Evolutionary conservation across 2,888 invertebrate species (phyloP).

Genomic region (Lydus trimaculatus): DNA sequence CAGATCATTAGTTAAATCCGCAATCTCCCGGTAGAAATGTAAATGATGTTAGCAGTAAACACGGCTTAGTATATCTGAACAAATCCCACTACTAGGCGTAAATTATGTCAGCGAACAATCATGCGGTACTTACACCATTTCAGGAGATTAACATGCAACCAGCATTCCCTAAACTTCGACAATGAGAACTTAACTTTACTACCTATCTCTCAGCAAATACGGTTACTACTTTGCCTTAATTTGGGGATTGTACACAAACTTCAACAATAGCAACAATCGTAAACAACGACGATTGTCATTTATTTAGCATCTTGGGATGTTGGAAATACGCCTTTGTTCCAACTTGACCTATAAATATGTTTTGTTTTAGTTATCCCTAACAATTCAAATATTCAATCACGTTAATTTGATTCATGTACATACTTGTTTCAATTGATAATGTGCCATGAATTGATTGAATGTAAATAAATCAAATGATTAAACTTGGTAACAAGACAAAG

Average conservation of each 20-base stretch:
- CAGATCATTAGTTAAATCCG: constrained; percentile 48
- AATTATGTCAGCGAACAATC: constrained; percentile 61
- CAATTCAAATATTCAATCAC: constrained; percentile 8
- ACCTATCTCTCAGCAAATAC: constrained; percentile 55
- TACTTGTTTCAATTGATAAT: background rate
- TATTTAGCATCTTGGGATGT: constrained; percentile 36
- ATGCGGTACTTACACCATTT: constrained; percentile 59
- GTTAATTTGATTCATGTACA: constrained; percentile 8
- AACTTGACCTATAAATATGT: constrained; percentile 36
- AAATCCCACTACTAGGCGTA: constrained; percentile 59
- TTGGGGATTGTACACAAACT: constrained; percentile 41
- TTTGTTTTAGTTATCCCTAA: constrained; percentile 21
- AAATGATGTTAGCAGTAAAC: constrained; percentile 53
- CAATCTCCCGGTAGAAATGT: constrained; percentile 49
- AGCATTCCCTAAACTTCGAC: constrained; percentile 52
- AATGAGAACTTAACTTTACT: constrained; percentile 57
- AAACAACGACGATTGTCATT: constrained; percentile 38
- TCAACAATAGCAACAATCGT: constrained; percentile 37
- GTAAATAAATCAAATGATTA: constrained; percentile 12
- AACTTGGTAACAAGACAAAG: constrained; percentile 20
- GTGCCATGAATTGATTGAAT: constrained; percentile 15
- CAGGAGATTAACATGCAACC: constrained; percentile 56
- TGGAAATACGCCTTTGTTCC: constrained; percentile 35
- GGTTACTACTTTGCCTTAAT: constrained; percentile 47
- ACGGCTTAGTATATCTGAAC: constrained; percentile 53